phyloP scores from a whole-genome alignment of 2,113 vertebrate species.

The Calidris pygmaea region DNA sequence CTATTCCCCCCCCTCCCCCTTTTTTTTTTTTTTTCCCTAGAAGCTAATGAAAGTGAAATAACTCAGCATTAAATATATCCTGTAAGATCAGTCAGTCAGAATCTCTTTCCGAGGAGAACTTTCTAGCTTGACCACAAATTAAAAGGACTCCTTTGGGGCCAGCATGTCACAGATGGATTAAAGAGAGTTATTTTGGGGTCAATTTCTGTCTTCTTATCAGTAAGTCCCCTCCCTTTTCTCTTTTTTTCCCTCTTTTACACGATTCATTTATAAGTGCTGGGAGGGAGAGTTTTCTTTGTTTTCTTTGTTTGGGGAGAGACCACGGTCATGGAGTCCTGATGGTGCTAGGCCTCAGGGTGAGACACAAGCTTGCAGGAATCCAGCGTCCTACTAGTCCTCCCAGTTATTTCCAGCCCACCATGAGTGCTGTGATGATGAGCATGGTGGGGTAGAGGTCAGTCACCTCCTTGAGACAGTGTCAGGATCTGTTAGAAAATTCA shows the following conservation, averaged over 20 bases:
- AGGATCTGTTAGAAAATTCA: not conserved
- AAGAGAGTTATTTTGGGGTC: not conserved
- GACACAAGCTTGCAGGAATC: not conserved
- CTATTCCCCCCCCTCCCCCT: too few species aligned
- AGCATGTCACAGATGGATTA: not conserved
- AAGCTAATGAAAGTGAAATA: not conserved
- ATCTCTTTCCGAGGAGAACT: not conserved
- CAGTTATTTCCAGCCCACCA: not conserved
- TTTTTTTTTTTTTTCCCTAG: not conserved
- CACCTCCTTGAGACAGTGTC: not conserved
- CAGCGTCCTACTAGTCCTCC: accelerated
- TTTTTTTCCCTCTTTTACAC: accelerated
- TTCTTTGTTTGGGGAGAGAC: not conserved
- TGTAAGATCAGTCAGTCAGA: not conserved
- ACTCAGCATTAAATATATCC: not conserved
- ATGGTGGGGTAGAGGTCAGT: not conserved
- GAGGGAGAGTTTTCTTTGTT: not conserved
- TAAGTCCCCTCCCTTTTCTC: not conserved
- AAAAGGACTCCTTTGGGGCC: not conserved
- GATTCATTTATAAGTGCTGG: not conserved
- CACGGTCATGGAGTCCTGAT: not conserved
- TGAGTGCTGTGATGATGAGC: accelerated
- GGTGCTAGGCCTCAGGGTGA: not conserved
- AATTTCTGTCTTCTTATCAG: not conserved
- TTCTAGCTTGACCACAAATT: not conserved